Conservation (phyloP, 2,888 invertebrate species). For the Ophioninae sp. region DNA sequence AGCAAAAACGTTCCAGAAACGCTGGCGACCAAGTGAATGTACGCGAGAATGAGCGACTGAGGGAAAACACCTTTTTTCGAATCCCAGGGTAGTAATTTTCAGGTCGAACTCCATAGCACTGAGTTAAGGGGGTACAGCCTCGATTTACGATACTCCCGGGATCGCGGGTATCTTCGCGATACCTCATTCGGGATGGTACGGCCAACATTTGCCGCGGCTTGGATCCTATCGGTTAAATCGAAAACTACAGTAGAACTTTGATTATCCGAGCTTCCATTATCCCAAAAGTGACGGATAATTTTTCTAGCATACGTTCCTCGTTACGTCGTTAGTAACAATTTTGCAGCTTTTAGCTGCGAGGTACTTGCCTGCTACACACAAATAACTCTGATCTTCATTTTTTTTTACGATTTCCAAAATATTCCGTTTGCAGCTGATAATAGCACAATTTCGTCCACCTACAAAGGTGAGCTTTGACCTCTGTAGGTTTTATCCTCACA, state of each 20-base stretch:
- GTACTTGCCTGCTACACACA: too few species aligned
- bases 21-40: conserved; percentile 39
- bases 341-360: too few species aligned
- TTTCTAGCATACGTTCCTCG: too few species aligned
- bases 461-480: too few species aligned
- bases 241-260: conserved; percentile 16
- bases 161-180: conserved; percentile 65
- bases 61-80: conserved; percentile 63
- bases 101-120: conserved; percentile 60
- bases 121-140: conserved; percentile 66
- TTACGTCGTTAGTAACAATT: too few species aligned
- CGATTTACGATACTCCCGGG: conserved; percentile 68
- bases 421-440: too few species aligned
- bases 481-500: too few species aligned
- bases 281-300: too few species aligned
- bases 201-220: conserved; percentile 52
- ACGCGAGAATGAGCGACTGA: conserved; percentile 34
- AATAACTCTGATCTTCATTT: too few species aligned
- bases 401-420: too few species aligned
- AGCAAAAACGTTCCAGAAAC: conserved; percentile 22
- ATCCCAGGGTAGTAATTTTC: conserved; percentile 69
- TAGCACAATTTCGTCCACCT: too few species aligned
- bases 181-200: conserved; percentile 64
- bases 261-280: too few species aligned
- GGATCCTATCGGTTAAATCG: conserved; percentile 58